Evolutionary conservation across 2,888 invertebrate genomes (phyloP).

Genomic region (Amiota mariae): DNA sequence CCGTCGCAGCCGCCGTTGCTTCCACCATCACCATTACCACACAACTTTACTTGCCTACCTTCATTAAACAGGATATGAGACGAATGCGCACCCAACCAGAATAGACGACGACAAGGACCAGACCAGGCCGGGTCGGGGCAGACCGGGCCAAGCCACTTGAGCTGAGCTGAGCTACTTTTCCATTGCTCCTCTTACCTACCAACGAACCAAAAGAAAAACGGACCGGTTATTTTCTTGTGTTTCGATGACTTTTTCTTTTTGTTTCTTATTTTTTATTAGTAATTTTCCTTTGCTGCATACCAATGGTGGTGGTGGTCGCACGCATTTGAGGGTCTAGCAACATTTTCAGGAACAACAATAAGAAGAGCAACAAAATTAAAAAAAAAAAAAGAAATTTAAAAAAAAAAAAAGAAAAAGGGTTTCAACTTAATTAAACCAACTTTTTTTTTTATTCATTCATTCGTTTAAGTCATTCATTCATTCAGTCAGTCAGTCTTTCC

Average conservation of each 20-base stretch:
- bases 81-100: neutral
- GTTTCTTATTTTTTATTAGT: constrained; percentile 2
- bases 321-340: too few species aligned
- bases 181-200: constrained; percentile 15
- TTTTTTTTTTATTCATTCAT: constrained; percentile 43
- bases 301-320: too few species aligned
- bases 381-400: constrained; percentile 28
- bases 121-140: constrained; percentile 11
- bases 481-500: neutral
- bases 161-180: constrained; percentile 50
- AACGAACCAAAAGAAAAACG: neutral
- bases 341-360: too few species aligned
- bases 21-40: too few species aligned
- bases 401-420: constrained; percentile 54
- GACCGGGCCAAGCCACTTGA: constrained; percentile 52
- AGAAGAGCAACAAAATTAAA: too few species aligned
- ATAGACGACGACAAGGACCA: too few species aligned
- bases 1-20: constrained; percentile 41
- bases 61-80: constrained; percentile 15
- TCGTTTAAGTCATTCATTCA: too few species aligned
- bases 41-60: too few species aligned
- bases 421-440: constrained; percentile 67
- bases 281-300: constrained; percentile 34
- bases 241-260: constrained; percentile 19
- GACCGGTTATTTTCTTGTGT: neutral